Conservation (phyloP, 2,113 vertebrate genomes). For the Rhea americana region DNA sequence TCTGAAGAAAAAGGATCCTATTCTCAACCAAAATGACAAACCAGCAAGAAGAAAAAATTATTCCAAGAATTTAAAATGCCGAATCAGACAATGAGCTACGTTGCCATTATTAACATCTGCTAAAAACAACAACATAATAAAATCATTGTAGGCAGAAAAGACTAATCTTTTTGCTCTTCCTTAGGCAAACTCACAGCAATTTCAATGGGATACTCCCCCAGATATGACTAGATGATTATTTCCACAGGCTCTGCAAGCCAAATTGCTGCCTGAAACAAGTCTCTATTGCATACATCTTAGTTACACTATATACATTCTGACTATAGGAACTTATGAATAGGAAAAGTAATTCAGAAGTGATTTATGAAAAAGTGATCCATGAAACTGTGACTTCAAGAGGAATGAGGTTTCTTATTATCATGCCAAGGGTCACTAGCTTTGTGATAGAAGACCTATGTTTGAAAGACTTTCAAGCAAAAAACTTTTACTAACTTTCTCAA, state of each 20-base stretch:
- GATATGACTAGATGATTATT: background rate
- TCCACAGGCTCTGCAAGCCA: background rate
- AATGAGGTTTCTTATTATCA: background rate
- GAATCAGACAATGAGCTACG: background rate
- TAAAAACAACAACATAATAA: background rate
- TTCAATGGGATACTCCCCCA: slow-evolving; percentile 9
- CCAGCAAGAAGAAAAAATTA: background rate
- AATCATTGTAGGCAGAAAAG: background rate
- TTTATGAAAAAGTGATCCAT: background rate
- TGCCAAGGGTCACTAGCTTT: background rate
- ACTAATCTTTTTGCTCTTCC: background rate
- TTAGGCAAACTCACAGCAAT: background rate
- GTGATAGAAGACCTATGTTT: background rate
- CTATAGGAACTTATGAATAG: background rate
- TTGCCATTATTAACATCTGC: background rate
- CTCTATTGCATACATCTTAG: background rate
- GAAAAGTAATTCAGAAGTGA: background rate
- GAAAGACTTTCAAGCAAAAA: background rate
- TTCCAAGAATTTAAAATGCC: background rate
- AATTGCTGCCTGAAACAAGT: background rate
- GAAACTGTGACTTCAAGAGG: background rate
- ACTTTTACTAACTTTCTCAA: background rate
- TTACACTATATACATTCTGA: background rate
- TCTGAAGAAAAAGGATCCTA: background rate
- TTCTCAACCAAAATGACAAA: background rate